phyloP scores from a whole-genome alignment of 2,888 invertebrate species.

The Himalopsyche kuldschensis region DNA sequence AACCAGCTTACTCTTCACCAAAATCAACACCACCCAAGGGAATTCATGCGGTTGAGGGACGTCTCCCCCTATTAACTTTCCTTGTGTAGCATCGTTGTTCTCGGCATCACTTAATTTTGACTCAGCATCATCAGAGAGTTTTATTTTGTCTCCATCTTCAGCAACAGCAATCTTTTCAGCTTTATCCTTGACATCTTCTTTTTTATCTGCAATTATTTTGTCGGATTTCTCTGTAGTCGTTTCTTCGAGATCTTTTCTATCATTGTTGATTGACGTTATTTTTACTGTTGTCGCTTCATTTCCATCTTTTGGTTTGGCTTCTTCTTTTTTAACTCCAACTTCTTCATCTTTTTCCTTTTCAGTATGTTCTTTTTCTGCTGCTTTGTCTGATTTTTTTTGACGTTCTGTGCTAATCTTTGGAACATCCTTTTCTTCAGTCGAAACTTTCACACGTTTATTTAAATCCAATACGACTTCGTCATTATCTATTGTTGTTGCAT shows the following conservation, averaged over 20 bases:
- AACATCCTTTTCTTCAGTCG: background rate
- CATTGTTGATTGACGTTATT: too few relatives aligned
- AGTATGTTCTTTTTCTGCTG: background rate
- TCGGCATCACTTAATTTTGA: too few relatives aligned
- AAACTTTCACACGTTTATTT: background rate
- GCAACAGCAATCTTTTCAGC: background rate
- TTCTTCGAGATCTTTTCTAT: too few relatives aligned
- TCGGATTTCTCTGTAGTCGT: background rate
- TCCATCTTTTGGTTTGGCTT: too few relatives aligned
- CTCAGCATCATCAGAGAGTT: background rate
- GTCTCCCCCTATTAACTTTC: conserved; percentile 55
- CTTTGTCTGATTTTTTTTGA: too few relatives aligned
- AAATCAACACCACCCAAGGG: conserved; percentile 59
- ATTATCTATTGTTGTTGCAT: background rate
- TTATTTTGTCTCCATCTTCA: background rate
- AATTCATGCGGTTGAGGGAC: conserved; percentile 55
- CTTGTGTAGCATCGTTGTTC: conserved; percentile 22
- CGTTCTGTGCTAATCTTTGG: too few relatives aligned
- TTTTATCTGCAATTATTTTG: background rate
- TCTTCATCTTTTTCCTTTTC: background rate
- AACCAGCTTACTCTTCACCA: conserved; percentile 46
- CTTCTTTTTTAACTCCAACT: background rate
- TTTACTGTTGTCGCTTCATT: too few relatives aligned
- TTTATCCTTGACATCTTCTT: background rate
- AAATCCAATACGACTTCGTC: background rate